A percentile compares a stretch with the other conserved stretches of the same genome.
Evolutionary conservation across 2,113 vertebrate genomes (phyloP).

Genomic region (Nycticryphes semicollaris): DNA sequence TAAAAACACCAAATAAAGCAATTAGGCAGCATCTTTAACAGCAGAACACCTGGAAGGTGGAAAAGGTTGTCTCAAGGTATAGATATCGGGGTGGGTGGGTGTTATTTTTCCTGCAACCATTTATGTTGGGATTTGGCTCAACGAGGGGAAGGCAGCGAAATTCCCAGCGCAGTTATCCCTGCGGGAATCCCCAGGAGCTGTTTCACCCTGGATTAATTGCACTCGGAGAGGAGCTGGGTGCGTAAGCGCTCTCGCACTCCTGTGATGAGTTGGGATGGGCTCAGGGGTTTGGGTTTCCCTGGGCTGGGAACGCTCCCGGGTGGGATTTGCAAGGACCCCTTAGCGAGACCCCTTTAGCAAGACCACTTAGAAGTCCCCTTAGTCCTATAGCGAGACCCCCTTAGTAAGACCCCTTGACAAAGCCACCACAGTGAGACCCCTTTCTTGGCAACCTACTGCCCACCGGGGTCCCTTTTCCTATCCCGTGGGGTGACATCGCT

Average conservation of each 20-base stretch:
- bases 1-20: conserved; percentile 2
- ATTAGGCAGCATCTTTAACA: not conserved
- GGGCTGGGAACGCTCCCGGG: not conserved
- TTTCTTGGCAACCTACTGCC: not conserved
- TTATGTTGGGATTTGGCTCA: conserved; percentile 1
- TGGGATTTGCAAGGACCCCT: not conserved
- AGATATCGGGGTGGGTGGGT: not conserved
- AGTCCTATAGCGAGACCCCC: too few relatives aligned
- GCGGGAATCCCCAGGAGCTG: not conserved
- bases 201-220: not conserved
- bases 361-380: too few relatives aligned
- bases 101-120: not conserved
- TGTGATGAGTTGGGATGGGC: not conserved
- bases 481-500: too few relatives aligned
- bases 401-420: not conserved
- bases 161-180: not conserved
- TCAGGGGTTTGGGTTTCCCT: not conserved
- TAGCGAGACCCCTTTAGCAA: not conserved
- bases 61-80: conserved; percentile 41
- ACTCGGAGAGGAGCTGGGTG: not conserved
- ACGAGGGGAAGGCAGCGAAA: not conserved
- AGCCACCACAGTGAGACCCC: not conserved
- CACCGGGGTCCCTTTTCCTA: not conserved
- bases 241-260: not conserved
- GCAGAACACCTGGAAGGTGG: not conserved